Evolutionary conservation across 2,888 invertebrate species (phyloP), one percentile per base, ranked within the genome.

Genomic region (Pomacea canaliculata): DNA sequence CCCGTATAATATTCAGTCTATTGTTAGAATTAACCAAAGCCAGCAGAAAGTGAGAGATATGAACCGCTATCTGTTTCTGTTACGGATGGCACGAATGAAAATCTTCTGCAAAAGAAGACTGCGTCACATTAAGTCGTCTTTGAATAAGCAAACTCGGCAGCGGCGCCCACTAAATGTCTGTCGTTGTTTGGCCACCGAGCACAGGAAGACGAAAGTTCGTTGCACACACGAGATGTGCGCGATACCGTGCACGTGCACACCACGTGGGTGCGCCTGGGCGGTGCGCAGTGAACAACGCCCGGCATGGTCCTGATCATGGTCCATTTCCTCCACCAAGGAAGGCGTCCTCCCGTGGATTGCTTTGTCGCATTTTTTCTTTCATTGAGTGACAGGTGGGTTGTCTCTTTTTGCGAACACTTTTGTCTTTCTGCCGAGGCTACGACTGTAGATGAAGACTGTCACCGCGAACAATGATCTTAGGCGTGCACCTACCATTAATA

Each of bases 181-280:
- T 46, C 59, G 62, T 71, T 37, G 56, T 23, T 56, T 49, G 2
- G 62, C 71, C 46, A 56, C 51, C 62, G 19, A 46, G 73, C 60
- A 78, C 78, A 75, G 78, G 78, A 78, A 76, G 70, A 51, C 73
- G 73, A 76, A 78, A 78, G 78, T 76, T 78, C 73, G 70, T 51
- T 48, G 70, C 73, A 76, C 73, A 76, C 69, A 73, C 72, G 73
- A 76, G 63, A 71, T 69, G 70, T 51, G 67, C 72, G 72, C 70
- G 70, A 48, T 72, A 18, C 49, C 16, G 23, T 66, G 65, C 78
- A 76, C 73, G 72, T 76, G 78, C 67, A 66, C 19, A 63, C 49
- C 76, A 78, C 65, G 70, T 76, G 65, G 65, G 48, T 27, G 73
- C 74, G 62, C 67, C 70, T 48, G 67, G 71, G 60, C 70, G 74